These are phyloP conservation scores for Henricia sp. DNA, from an alignment of 53 echinoderm and acorn worm species.

Conservation along the genomic window DNA sequence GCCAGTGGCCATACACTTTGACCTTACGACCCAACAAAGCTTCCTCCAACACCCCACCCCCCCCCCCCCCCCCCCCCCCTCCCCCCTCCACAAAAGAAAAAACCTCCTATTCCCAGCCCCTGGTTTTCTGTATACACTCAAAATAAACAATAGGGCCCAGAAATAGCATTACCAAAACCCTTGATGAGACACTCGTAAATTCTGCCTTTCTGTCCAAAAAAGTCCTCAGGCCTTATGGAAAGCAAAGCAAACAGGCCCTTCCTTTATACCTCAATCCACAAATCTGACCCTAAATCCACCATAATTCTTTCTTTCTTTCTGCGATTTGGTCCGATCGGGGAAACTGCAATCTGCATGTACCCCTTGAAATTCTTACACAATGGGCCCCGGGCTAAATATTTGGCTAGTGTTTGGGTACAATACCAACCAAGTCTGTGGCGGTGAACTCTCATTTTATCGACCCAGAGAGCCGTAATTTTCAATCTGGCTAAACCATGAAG, in stretches of 20 bases:
- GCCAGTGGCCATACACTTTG: too few species aligned
- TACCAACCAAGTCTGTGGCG: not conserved
- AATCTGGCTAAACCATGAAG: too few species aligned
- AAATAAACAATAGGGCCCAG: too few species aligned
- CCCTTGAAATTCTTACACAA: conserved; percentile 11
- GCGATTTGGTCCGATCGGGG: not conserved
- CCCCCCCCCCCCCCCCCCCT: not conserved
- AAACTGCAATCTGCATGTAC: not conserved
- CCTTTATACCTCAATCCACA: not conserved
- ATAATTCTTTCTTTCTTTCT: not conserved
- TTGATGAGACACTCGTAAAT: not conserved
- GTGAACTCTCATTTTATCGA: not conserved
- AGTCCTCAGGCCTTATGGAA: not conserved
- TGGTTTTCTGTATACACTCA: not conserved
- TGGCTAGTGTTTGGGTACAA: not conserved
- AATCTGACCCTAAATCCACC: not conserved
- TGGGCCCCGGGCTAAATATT: not conserved
- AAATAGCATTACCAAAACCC: not conserved
- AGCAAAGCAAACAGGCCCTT: not conserved
- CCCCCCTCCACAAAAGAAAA: not conserved
- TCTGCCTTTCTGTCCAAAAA: too few species aligned
- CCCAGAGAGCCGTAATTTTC: too few species aligned
- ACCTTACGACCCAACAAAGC: too few species aligned
- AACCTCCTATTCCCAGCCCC: not conserved
- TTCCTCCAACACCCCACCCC: not conserved